Percentiles rank a stretch among this genome's conserved stretches.
phyloP scores from a whole-genome alignment of 53 echinoderm and acorn worm species.

The Holothuria scabra region DNA sequence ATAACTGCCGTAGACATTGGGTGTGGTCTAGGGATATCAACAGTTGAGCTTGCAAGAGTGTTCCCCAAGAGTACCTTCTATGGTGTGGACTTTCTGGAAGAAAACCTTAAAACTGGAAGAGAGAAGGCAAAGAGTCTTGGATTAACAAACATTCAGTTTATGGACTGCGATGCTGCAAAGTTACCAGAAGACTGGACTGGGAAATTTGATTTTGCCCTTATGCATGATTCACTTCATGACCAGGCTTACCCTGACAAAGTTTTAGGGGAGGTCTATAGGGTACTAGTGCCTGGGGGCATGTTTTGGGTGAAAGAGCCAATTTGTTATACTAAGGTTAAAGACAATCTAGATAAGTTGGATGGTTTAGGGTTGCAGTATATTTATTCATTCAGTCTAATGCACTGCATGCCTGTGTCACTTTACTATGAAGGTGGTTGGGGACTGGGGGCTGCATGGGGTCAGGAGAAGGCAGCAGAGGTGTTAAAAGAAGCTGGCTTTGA shows the following conservation, averaged over 20 bases:
- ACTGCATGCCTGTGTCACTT: conserved; percentile 62
- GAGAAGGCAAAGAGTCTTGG: background rate
- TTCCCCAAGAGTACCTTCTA: conserved; percentile 18
- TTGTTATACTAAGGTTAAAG: background rate
- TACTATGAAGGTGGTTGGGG: conserved; percentile 53
- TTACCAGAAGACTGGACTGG: conserved; percentile 15
- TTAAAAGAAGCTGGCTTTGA: conserved; percentile 55
- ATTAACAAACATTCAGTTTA: background rate
- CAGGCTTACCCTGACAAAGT: conserved; percentile 21
- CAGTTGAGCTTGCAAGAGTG: background rate
- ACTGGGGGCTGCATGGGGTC: conserved; percentile 74
- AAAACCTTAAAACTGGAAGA: conserved; percentile 1
- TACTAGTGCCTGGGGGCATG: background rate
- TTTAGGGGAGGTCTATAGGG: background rate
- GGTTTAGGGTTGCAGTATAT: background rate
- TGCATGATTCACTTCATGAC: conserved; percentile 35
- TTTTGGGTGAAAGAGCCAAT: conserved; percentile 3
- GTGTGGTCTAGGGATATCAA: conserved; percentile 6
- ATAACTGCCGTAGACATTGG: background rate
- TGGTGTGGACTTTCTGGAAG: conserved; percentile 14
- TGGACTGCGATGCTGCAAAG: background rate
- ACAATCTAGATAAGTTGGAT: background rate
- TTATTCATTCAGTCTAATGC: conserved; percentile 59
- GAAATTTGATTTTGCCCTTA: conserved; percentile 14
- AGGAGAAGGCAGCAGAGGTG: conserved; percentile 65